Evolutionary conservation across 2,113 vertebrate genomes (phyloP).

Genomic region (Brienomyrus longianalis): DNA sequence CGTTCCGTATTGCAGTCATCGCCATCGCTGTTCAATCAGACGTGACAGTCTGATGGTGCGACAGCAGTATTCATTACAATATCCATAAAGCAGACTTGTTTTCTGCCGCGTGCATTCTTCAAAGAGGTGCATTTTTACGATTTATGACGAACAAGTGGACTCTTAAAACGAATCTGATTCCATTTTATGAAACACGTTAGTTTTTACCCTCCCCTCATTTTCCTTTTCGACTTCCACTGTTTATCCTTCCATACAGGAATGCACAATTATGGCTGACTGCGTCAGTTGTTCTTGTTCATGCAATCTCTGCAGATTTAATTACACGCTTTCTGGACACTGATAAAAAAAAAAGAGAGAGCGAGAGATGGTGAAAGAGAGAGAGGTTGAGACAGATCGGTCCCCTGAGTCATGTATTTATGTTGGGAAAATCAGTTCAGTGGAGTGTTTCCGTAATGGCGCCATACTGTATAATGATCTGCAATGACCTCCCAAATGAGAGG

Average conservation of each 20-base stretch:
- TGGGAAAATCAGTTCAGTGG: constrained; percentile 52
- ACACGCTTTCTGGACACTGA: constrained; percentile 59
- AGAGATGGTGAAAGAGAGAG: constrained; percentile 30
- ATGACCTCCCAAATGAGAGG: constrained; percentile 63
- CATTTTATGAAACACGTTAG: constrained; percentile 35
- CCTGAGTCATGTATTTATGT: constrained; percentile 61
- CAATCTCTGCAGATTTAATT: constrained; percentile 61
- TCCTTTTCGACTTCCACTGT: constrained; percentile 35
- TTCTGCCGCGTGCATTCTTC: not conserved
- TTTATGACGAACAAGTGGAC: not conserved
- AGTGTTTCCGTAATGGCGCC: constrained; percentile 55
- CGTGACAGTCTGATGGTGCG: not conserved
- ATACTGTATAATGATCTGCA: constrained; percentile 59
- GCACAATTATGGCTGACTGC: constrained; percentile 56
- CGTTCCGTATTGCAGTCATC: not conserved
- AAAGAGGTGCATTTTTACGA: not conserved
- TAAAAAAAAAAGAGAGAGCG: constrained; percentile 32
- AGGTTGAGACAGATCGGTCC: constrained; percentile 37
- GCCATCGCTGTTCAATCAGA: not conserved
- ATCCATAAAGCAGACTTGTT: constrained; percentile 9
- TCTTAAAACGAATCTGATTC: not conserved
- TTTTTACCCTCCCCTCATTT: not conserved
- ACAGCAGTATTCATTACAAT: not conserved
- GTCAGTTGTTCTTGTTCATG: constrained; percentile 58
- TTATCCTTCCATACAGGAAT: constrained; percentile 55